These are phyloP conservation scores for Sylvilagus floridanus DNA, from an alignment of 2,797 vertebrate genomes.

Conservation along the genomic window DNA sequence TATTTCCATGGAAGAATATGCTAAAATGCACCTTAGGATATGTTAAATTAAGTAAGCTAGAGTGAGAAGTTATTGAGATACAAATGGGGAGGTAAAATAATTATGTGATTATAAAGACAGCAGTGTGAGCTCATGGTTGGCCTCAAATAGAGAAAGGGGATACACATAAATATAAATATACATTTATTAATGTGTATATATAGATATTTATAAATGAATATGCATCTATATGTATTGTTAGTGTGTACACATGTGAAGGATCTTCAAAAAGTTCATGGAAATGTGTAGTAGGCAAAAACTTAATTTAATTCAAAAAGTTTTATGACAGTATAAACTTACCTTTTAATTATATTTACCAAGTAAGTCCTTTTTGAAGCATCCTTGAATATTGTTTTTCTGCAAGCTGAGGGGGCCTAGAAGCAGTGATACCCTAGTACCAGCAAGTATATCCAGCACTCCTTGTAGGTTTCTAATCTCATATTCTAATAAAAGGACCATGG, in stretches of 20 bases:
- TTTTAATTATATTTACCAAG: too few relatives aligned
- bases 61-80: neutral
- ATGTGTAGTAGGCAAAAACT: too few relatives aligned
- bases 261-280: too few relatives aligned
- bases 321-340: too few relatives aligned
- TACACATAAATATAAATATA: neutral
- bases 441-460: neutral
- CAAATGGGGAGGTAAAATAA: neutral
- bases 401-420: neutral
- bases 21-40: neutral
- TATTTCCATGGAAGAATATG: neutral
- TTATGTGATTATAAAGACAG: neutral
- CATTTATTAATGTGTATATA: neutral
- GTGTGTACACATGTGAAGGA: neutral
- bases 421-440: neutral
- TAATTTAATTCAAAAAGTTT: too few relatives aligned
- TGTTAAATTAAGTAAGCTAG: conserved; percentile 23
- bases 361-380: too few relatives aligned
- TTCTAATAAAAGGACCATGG: neutral
- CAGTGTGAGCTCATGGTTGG: neutral
- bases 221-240: neutral
- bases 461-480: conserved; percentile 18
- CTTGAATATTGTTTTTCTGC: neutral
- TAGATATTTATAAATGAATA: neutral
- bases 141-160: neutral